A percentile compares a stretch with the other conserved stretches of the same genome.
Conservation (phyloP, 2,888 invertebrate species). For the Sepioteuthis lessoniana region DNA sequence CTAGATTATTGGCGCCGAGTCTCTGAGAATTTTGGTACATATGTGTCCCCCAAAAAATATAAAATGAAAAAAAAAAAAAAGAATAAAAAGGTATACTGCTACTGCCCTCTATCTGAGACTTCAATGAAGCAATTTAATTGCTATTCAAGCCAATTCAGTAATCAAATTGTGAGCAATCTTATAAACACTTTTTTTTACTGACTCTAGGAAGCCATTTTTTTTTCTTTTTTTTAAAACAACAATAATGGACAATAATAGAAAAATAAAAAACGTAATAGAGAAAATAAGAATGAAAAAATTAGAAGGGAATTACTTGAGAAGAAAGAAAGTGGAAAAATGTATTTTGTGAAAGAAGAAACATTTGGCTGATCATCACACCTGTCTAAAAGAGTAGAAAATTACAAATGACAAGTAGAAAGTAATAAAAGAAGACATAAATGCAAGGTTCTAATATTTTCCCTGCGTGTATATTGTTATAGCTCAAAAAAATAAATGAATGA, state of each 20-base stretch:
- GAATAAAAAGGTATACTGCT: not conserved
- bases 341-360: not conserved
- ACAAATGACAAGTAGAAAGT: conserved; percentile 1
- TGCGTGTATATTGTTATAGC: conserved; percentile 2
- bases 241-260: not conserved
- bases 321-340: conserved; percentile 1
- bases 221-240: not conserved
- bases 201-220: not conserved
- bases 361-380: not conserved
- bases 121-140: conserved; percentile 17
- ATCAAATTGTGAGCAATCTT: not conserved
- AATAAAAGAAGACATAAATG: not conserved
- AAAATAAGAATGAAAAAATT: not conserved
- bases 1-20: not conserved
- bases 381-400: not conserved
- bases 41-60: not conserved
- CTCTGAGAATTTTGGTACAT: not conserved
- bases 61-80: not conserved
- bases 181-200: not conserved
- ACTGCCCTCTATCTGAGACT: not conserved
- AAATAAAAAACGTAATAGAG: not conserved
- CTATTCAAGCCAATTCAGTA: not conserved
- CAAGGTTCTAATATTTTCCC: not conserved
- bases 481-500: not conserved
- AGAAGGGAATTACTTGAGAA: not conserved